Conservation (phyloP, 2,797 vertebrate genomes). For the Okamejei kenojei region DNA sequence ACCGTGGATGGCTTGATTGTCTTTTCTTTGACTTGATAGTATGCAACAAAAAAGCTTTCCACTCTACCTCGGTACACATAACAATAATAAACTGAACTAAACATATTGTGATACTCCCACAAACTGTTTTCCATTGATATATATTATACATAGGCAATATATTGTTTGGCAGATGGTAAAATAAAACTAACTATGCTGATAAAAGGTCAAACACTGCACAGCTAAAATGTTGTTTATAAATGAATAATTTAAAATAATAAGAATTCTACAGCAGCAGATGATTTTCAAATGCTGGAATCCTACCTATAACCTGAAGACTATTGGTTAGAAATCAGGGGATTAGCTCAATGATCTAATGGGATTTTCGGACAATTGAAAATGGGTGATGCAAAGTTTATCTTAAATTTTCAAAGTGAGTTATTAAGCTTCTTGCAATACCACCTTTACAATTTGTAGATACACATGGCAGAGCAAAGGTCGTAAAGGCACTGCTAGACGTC, state of each 20-base stretch:
- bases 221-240: slow-evolving; percentile 38
- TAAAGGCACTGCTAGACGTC: not conserved
- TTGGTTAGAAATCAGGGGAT: not conserved
- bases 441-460: not conserved
- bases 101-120: not conserved
- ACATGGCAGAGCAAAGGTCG: not conserved
- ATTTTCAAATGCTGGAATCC: not conserved
- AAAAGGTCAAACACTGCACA: slow-evolving; percentile 44
- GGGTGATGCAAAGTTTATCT: too few relatives aligned
- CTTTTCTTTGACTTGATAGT: too few relatives aligned
- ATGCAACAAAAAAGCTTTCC: too few relatives aligned
- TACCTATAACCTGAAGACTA: not conserved
- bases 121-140: slow-evolving; percentile 39
- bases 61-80: too few relatives aligned
- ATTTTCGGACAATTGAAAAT: too few relatives aligned
- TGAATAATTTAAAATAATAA: not conserved
- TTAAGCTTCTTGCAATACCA: too few relatives aligned
- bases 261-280: not conserved
- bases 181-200: slow-evolving; percentile 32
- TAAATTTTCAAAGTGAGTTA: too few relatives aligned
- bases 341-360: not conserved
- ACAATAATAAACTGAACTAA: too few relatives aligned
- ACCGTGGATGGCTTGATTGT: too few relatives aligned
- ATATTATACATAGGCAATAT: slow-evolving; percentile 38
- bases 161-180: not conserved